Conservation (phyloP, 2,113 vertebrate species). For the Oryzias celebensis region DNA sequence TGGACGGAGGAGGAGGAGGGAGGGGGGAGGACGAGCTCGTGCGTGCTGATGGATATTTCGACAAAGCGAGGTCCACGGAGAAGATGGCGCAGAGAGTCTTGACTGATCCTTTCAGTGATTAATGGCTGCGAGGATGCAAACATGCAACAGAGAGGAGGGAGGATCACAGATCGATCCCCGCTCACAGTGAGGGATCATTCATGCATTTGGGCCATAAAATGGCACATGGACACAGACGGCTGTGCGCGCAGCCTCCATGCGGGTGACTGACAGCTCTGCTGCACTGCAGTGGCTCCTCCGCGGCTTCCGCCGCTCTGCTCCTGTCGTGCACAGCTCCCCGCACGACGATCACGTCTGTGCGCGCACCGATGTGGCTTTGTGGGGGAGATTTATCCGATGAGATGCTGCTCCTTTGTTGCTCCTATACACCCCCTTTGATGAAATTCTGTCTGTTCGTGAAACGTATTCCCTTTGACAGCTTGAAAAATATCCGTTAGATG, state of each 20-base stretch:
- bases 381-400: not conserved
- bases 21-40: slow-evolving; percentile 25
- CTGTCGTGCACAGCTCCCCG: slow-evolving; percentile 17
- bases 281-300: slow-evolving; percentile 73
- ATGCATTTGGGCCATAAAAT: no score
- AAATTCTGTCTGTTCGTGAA: not conserved
- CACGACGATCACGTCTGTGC: slow-evolving; percentile 12
- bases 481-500: no score
- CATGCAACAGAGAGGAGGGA: not conserved
- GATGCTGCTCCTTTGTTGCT: slow-evolving; percentile 51
- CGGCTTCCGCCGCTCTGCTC: slow-evolving; percentile 45
- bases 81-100: slow-evolving; percentile 12
- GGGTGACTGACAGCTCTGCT: slow-evolving; percentile 72
- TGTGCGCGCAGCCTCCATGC: slow-evolving; percentile 29
- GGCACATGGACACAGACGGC: no score
- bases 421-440: not conserved
- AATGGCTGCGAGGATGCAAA: not conserved
- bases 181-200: no score
- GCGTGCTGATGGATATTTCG: slow-evolving; percentile 39
- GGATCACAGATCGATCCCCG: not conserved
- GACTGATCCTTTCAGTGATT: no score
- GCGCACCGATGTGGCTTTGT: slow-evolving; percentile 11
- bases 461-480: not conserved
- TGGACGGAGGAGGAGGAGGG: slow-evolving; percentile 34
- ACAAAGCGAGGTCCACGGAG: slow-evolving; percentile 31